These are phyloP conservation scores for Syritta pipiens DNA, from an alignment of 2,888 invertebrate genomes.

Conservation along the genomic window DNA sequence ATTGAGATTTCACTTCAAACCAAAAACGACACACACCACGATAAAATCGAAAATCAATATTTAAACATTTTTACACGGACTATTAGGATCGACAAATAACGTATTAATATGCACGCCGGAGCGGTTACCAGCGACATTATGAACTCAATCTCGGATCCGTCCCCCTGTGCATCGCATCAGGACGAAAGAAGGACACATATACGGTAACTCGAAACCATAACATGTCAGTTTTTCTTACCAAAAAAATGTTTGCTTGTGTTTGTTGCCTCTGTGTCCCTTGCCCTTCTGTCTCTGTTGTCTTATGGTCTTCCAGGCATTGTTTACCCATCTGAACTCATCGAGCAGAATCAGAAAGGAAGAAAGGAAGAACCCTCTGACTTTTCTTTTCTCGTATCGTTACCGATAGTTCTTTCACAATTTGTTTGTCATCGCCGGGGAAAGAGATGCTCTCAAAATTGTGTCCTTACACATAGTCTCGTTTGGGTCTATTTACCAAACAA, in stretches of 20 bases:
- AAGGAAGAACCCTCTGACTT: conserved; percentile 40
- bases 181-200: conserved; percentile 2
- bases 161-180: conserved; percentile 21
- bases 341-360: conserved; percentile 51
- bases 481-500: conserved; percentile 62
- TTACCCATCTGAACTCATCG: conserved; percentile 61
- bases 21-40: neutral
- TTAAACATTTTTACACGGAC: conserved; percentile 79
- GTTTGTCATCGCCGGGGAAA: neutral
- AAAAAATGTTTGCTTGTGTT: conserved; percentile 50
- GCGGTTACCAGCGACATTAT: conserved; percentile 31
- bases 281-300: conserved; percentile 61
- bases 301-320: conserved; percentile 56
- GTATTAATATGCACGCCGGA: conserved; percentile 55
- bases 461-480: conserved; percentile 49
- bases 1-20: conserved; percentile 31
- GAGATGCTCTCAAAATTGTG: conserved; percentile 41
- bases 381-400: conserved; percentile 31
- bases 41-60: conserved; percentile 73
- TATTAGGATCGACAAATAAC: conserved; percentile 75
- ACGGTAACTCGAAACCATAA: conserved; percentile 59
- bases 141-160: neutral
- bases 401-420: conserved; percentile 38
- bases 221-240: conserved; percentile 57
- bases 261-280: conserved; percentile 38